Evolutionary conservation across 2,797 vertebrate genomes (phyloP), one percentile per base, ranked within the genome.

Genomic region (Oceanodroma leucorhoa): DNA sequence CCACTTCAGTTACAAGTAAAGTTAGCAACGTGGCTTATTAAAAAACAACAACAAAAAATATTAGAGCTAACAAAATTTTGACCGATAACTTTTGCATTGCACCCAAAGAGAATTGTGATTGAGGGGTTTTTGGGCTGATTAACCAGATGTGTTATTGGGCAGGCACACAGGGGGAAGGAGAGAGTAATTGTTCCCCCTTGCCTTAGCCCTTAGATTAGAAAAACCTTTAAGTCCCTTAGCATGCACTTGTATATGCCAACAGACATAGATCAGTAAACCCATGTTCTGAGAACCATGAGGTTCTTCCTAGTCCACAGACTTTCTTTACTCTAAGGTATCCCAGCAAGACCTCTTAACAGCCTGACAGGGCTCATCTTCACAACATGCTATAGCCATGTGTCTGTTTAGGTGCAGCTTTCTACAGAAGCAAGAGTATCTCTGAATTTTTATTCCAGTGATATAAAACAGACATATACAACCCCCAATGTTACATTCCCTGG

Each of bases 351-450:
- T 70, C 71, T 61, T 66, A 66, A 19, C 14, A 75, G 8, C 5
- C 14, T 2, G 0, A n/a, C 30, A 57, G 4, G 18, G 22, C 7
- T 77, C 22, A 48, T 17, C n/a, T 80, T 82, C 54, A 14, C 17
- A 67, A 16, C 0, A 1, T 50, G 14, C 5, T 24, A 14, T 48
- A 71, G 32, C 3, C 2, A 11, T 11, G 14, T 6, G 0, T 14
- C 8, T 57, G 21, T 17, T 46, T 66, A 30, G 4, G 5, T 54
- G 14, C 43, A 11, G 15, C 14, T 86, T 87, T 41, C 27, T 58
- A 51, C 12, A 53, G 64, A 54, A 55, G 11, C 5, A 41, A 16
- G 10, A 9, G 5, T 64, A 48, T 48, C 16, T 71, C 21, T 79
- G 40, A 45, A 53, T 48, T 70, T 75, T 88, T 4, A 69, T 71